Percentiles rank a stretch among this genome's conserved stretches.
phyloP scores from a whole-genome alignment of 2,113 vertebrate species.

The Sterrhoptilus dennistouni region DNA sequence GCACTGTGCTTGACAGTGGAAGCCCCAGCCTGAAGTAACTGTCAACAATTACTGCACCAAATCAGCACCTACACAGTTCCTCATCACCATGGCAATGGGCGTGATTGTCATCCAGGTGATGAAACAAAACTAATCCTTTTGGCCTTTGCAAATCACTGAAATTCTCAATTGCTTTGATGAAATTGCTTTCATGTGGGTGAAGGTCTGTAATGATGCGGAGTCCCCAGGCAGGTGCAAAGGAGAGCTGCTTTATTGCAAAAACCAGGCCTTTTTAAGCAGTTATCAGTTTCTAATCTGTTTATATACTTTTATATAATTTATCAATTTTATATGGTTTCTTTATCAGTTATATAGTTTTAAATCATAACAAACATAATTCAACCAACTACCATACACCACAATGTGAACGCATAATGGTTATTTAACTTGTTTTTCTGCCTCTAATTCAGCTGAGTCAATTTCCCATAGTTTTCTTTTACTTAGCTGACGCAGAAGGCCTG shows the following conservation, averaged over 20 bases:
- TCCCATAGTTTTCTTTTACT: not conserved
- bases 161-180: not conserved
- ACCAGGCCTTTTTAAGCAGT: not conserved
- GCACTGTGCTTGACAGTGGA: rapidly evolving
- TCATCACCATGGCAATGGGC: rapidly evolving
- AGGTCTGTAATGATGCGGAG: rapidly evolving
- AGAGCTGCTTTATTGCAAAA: not conserved
- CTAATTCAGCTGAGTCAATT: not conserved
- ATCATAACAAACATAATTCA: not conserved
- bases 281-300: no score
- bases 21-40: not conserved
- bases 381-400: not conserved
- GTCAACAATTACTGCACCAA: not conserved
- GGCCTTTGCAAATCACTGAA: not conserved
- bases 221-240: not conserved
- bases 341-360: not conserved
- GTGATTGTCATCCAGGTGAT: not conserved
- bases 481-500: not conserved
- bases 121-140: not conserved
- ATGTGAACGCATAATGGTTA: not conserved
- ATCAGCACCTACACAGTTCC: not conserved
- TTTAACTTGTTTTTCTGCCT: not conserved
- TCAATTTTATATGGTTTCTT: no score
- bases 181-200: not conserved
- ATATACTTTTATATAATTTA: no score